Percentiles rank a stretch among this genome's conserved stretches.
Evolutionary conservation across 37 sponge, comb jelly and placozoan species (phyloP).

Genomic region (Geodia barretti): DNA sequence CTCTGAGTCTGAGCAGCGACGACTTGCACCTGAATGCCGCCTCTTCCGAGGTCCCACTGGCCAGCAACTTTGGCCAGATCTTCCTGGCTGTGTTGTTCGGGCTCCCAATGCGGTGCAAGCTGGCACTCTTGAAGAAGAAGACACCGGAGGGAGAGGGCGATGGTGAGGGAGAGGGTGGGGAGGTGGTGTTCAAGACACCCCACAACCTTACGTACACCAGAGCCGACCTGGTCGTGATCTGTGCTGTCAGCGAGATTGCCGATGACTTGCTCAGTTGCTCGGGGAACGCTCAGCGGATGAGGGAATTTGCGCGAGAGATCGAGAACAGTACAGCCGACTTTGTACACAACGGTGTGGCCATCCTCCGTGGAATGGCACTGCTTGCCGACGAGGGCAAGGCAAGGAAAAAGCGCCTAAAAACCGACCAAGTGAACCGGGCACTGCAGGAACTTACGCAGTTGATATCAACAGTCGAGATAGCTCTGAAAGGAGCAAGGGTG

Average conservation of each 20-base stretch:
- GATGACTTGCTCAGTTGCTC: conserved; percentile 64
- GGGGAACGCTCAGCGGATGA: conserved; percentile 43
- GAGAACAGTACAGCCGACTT: conserved; percentile 22
- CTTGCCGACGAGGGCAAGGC: conserved; percentile 32
- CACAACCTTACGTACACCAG: conserved; percentile 16
- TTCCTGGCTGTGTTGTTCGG: conserved; percentile 51
- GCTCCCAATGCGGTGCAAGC: conserved; percentile 49
- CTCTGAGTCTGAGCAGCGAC: conserved; percentile 56
- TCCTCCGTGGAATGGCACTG: conserved; percentile 37
- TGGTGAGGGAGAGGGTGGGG: background rate
- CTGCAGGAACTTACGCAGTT: conserved; percentile 16
- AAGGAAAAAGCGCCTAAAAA: conserved; percentile 50
- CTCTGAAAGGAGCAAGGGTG: conserved; percentile 43
- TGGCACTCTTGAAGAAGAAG: conserved; percentile 41
- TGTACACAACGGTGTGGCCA: conserved; percentile 22
- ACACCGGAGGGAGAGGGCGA: conserved; percentile 8
- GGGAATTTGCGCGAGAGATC: conserved; percentile 28
- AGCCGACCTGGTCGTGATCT: conserved; percentile 49
- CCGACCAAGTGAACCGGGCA: conserved; percentile 24
- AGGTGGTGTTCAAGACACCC: conserved; percentile 36
- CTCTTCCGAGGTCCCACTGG: conserved; percentile 70
- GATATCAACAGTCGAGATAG: background rate
- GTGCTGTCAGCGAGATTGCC: conserved; percentile 47
- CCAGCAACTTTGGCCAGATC: conserved; percentile 74
- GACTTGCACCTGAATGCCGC: conserved; percentile 42